Evolutionary conservation across 2,113 vertebrate species (phyloP).

Genomic region (Prunella himalayana): DNA sequence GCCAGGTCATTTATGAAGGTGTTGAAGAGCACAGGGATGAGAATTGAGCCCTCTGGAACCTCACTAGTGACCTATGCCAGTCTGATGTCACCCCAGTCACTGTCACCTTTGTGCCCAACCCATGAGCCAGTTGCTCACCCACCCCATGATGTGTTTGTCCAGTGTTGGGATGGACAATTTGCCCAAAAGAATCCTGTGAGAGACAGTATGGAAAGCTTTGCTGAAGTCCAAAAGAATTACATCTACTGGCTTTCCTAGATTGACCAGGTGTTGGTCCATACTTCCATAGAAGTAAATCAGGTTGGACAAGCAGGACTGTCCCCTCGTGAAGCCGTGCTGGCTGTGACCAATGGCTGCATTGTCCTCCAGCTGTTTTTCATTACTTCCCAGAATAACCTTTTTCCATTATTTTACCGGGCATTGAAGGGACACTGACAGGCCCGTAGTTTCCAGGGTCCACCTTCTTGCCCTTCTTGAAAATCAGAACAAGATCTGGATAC

Average conservation of each 20-base stretch:
- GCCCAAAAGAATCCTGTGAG: not conserved
- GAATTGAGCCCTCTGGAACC: not conserved
- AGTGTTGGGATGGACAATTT: not conserved
- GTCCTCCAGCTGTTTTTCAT: not conserved
- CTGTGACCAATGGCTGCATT: not conserved
- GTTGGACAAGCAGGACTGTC: not conserved
- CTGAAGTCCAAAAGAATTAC: not conserved
- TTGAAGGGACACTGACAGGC: not conserved
- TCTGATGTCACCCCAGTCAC: not conserved
- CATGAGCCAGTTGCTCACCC: not conserved
- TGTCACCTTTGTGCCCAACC: not conserved
- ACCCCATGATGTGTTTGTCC: not conserved
- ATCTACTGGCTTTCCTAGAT: not conserved
- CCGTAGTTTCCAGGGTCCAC: not conserved
- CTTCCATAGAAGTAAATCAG: not conserved
- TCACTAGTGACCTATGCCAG: not conserved
- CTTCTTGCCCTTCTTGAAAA: not conserved
- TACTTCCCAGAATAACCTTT: not conserved
- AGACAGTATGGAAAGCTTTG: not conserved
- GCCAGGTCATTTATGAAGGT: not conserved
- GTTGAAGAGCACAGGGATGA: not conserved
- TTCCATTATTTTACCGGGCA: not conserved
- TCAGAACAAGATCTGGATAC: not conserved
- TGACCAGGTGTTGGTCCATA: not conserved
- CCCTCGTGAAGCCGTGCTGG: not conserved